Percentiles rank a stretch among this genome's conserved stretches.
Conservation (phyloP, 2,113 vertebrate species). For the Opisthocomus hoazin region DNA sequence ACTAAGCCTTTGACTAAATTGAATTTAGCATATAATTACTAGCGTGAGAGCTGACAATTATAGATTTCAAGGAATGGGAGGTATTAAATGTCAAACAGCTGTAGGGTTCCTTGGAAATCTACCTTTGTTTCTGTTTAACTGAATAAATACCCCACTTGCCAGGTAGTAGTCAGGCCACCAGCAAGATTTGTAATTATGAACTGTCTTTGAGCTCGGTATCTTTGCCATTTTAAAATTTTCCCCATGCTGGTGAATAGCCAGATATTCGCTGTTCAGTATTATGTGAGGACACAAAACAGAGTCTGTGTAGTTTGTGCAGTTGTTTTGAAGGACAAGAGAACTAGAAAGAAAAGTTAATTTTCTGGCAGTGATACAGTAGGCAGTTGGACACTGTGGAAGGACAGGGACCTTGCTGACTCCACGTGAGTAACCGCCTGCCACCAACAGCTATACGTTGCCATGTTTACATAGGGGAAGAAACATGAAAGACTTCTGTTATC, state of each 20-base stretch:
- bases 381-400: not conserved
- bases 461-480: not conserved
- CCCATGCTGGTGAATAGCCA: not conserved
- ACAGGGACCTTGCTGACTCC: not conserved
- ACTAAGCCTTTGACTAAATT: not conserved
- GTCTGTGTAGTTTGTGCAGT: not conserved
- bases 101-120: not conserved
- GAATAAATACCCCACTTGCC: not conserved
- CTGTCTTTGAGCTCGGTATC: not conserved
- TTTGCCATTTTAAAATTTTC: not conserved
- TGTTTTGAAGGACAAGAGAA: not conserved
- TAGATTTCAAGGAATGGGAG: not conserved
- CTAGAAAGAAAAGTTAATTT: not conserved
- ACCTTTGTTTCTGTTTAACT: not conserved
- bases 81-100: constrained; percentile 6
- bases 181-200: not conserved
- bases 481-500: not conserved
- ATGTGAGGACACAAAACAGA: not conserved
- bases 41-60: not conserved
- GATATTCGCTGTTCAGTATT: not conserved
- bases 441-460: not conserved
- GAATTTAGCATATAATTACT: constrained; percentile 1
- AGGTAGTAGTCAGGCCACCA: not conserved
- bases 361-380: not conserved
- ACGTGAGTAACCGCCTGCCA: not conserved